These are phyloP conservation scores for Agriopis aurantiaria DNA, from an alignment of 2,888 invertebrate genomes.

Conservation along the genomic window DNA sequence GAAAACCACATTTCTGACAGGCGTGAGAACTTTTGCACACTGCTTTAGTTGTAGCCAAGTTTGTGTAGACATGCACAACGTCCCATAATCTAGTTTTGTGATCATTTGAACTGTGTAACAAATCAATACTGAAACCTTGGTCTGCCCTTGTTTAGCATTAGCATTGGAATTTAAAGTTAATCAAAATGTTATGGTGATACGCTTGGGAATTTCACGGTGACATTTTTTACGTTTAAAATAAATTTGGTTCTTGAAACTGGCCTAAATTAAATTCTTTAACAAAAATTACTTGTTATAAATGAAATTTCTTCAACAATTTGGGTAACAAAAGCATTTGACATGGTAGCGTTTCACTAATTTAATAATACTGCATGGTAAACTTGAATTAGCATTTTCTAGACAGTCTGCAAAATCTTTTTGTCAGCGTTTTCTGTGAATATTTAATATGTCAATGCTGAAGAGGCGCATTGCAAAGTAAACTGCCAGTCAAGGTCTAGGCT, in stretches of 20 bases:
- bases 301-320: constrained; percentile 1
- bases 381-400: constrained; percentile 14
- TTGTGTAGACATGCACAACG: constrained; percentile 15
- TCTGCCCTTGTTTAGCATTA: constrained; percentile 4
- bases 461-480: background rate
- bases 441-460: constrained; percentile 6
- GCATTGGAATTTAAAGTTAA: background rate
- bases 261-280: constrained; percentile 2
- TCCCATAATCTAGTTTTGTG: constrained; percentile 6
- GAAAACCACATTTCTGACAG: constrained; percentile 27
- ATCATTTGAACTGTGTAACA: constrained; percentile 6
- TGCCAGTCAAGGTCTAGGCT: background rate
- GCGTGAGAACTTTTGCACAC: constrained; percentile 29
- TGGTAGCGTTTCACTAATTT: constrained; percentile 4
- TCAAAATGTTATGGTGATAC: constrained; percentile 16
- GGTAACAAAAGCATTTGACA: constrained; percentile 4
- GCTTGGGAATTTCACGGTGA: constrained; percentile 7
- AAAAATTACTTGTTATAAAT: background rate
- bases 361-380: constrained; percentile 5
- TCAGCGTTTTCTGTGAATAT: constrained; percentile 14
- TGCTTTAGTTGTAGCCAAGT: constrained; percentile 4
- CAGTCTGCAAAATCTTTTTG: constrained; percentile 7
- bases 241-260: background rate
- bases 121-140: constrained; percentile 30
- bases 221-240: background rate